Evolutionary conservation across 2,888 invertebrate species (phyloP).

Genomic region (Muscina levida): DNA sequence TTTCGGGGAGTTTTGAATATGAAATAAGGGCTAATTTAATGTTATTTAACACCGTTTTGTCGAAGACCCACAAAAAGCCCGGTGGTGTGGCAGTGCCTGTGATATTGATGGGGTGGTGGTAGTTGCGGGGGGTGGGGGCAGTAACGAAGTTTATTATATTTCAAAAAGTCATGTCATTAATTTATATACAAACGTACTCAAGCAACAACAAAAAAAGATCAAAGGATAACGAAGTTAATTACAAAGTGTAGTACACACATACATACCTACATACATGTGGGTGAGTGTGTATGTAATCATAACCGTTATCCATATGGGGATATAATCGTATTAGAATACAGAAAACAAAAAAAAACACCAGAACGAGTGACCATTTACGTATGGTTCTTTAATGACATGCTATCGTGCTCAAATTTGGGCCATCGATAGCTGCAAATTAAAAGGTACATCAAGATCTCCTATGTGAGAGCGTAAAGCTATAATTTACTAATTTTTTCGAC

Average conservation of each 20-base stretch:
- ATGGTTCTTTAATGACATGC: no score
- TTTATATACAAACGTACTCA: slow-evolving; percentile 20
- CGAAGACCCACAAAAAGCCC: slow-evolving; percentile 30
- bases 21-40: slow-evolving; percentile 53
- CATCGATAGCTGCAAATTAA: no score
- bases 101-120: no score
- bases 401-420: no score
- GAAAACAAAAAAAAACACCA: not conserved
- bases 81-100: no score
- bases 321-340: not conserved
- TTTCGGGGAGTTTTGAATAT: slow-evolving; percentile 25
- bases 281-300: not conserved
- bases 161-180: slow-evolving; percentile 62
- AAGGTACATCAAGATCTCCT: no score
- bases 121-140: not conserved
- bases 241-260: slow-evolving; percentile 14
- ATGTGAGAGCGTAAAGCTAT: no score
- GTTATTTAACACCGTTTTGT: slow-evolving; percentile 57
- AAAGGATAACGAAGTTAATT: slow-evolving; percentile 38
- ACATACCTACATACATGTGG: not conserved
- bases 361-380: not conserved
- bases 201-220: slow-evolving; percentile 12
- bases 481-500: no score
- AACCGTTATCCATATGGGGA: not conserved
- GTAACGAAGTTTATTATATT: slow-evolving; percentile 37